These are phyloP conservation scores for Polydrusus cervinus DNA, from an alignment of 2,888 invertebrate genomes.

Conservation along the genomic window DNA sequence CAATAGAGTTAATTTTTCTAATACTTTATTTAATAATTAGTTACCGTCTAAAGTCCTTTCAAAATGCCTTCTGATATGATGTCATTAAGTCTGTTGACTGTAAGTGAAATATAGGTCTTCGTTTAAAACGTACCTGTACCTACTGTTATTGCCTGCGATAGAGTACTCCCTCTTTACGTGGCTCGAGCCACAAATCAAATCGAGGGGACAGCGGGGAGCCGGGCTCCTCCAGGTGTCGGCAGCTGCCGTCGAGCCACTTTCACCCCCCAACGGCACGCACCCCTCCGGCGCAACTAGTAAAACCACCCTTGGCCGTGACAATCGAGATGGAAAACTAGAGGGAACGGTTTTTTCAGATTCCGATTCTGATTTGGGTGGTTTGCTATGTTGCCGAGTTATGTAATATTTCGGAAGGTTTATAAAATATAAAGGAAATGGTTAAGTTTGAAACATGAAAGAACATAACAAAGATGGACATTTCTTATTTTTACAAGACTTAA, in stretches of 20 bases:
- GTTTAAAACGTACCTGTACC: too few species aligned
- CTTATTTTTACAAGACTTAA: too few species aligned
- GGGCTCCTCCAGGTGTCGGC: conserved; percentile 61
- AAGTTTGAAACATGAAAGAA: too few species aligned
- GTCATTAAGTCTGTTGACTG: too few species aligned
- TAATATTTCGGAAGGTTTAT: too few species aligned
- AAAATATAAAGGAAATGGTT: too few species aligned
- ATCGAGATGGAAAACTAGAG: conserved; percentile 36
- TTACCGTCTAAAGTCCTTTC: too few species aligned
- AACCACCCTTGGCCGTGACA: conserved; percentile 56
- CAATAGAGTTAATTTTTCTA: too few species aligned
- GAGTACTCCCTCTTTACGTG: conserved; percentile 24
- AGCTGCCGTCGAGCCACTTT: conserved; percentile 61
- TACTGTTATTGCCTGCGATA: conserved; percentile 17
- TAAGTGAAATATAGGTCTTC: too few species aligned
- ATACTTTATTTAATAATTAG: too few species aligned
- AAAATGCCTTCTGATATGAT: too few species aligned
- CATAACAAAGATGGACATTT: too few species aligned
- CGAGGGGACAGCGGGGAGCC: conserved; percentile 53
- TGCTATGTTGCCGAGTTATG: conserved; percentile 14
- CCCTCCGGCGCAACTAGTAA: conserved; percentile 57
- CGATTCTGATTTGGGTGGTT: conserved; percentile 31
- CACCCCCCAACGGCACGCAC: conserved; percentile 58
- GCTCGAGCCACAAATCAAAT: conserved; percentile 50
- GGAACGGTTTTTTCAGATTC: conserved; percentile 43